Evolutionary conservation across 2,797 vertebrate species (phyloP), one percentile per base, ranked within the genome.

Genomic region (Xenentodon cancila): DNA sequence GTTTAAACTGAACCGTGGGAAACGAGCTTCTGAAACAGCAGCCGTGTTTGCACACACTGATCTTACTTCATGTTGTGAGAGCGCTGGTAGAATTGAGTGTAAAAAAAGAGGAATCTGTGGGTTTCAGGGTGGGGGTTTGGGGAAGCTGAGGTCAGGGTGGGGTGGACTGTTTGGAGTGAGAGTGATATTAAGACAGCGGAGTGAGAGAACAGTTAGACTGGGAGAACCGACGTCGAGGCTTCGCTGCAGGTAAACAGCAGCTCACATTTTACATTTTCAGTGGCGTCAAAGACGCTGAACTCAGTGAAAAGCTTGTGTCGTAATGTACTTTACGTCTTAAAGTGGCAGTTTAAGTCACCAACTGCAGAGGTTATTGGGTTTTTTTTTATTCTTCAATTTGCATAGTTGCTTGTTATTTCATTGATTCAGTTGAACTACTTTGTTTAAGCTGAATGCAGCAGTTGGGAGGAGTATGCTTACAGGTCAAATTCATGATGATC

Each of bases 101-200:
- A 16, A 13, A 53, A 13, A 53, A 43, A 9, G 22, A 42, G 47
- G 5, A 49, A 51, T 46, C 15, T 64, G 59, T 40, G 56, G 16
- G 21, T 65, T 70, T 68, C 37, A 56, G 64, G 63, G 64, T 18
- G 58, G 71, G 46, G 6, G 1, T 78, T 76, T 79, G 60, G 64
- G 82, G 87, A 91, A 91, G 87, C n/a, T 87, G 88, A 71, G 84
- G 80, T 81, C 46, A 58, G 3, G 43, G 51, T 17, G 22, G 48
- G 63, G 32, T 27, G 25, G 64, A 25, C n/a, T 8, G 1, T 7
- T 55, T 57, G 34, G 59, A 13, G 65, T 6, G 57, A 71, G 25
- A 47, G n/a, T 4, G 2, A 37, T 25, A 52, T 45, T 37, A 52
- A 65, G 8, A 68, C 20, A 68, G 27, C 20, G 18, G 16, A 13